Conservation (phyloP, 1,140 invertebrate genomes). For the Ceratosolen solmsi region DNA sequence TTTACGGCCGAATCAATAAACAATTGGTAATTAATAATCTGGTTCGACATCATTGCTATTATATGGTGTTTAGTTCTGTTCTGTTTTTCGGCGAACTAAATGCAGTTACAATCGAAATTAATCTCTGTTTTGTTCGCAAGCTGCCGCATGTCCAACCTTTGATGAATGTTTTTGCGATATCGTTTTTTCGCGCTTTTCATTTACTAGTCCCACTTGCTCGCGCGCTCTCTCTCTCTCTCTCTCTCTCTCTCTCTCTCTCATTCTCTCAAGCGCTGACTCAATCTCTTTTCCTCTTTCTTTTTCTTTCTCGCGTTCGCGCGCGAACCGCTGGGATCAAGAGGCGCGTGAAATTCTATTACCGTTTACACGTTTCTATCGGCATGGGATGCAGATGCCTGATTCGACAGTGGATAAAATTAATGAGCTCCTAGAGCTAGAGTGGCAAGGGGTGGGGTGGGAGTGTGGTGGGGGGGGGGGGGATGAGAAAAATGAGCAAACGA, state of each 20-base stretch:
- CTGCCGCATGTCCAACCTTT: background rate
- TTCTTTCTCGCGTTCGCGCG: background rate
- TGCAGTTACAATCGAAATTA: constrained; percentile 33
- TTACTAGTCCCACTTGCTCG: no score
- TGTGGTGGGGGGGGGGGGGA: no score
- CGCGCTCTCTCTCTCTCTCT: background rate
- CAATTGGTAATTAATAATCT: constrained; percentile 17
- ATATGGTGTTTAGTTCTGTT: background rate
- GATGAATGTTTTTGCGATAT: constrained; percentile 4
- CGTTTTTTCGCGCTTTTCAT: background rate
- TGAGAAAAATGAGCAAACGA: background rate
- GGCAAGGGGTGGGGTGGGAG: no score
- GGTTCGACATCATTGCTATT: background rate
- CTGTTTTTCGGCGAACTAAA: background rate
- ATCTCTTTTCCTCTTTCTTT: background rate
- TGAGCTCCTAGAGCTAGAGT: constrained; percentile 36
- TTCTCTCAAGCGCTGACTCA: background rate
- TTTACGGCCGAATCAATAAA: constrained; percentile 8
- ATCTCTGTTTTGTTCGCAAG: background rate
- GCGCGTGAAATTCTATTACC: constrained; percentile 41
- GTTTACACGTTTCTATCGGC: constrained; percentile 30
- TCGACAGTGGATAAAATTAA: constrained; percentile 47
- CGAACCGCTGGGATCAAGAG: background rate
- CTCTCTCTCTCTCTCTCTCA: background rate
- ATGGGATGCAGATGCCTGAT: constrained; percentile 34